phyloP scores from a whole-genome alignment of 2,797 vertebrate genomes.

The Clarias laeviceps region DNA sequence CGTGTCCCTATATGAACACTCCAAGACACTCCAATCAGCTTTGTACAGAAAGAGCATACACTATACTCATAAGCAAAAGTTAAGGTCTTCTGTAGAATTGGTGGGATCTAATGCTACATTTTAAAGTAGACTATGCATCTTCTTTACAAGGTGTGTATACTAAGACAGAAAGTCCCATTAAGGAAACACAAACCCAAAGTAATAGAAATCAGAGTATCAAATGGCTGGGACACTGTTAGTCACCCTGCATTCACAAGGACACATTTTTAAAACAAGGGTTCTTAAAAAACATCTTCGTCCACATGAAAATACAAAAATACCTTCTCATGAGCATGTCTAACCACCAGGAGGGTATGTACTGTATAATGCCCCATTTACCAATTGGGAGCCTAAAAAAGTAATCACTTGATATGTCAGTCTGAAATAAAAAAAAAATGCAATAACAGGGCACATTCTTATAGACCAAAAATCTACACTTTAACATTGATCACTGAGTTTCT shows the following conservation, averaged over 20 bases:
- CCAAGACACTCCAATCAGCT: neutral
- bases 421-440: too few relatives aligned
- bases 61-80: neutral
- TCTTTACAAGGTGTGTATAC: neutral
- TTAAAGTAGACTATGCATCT: slow-evolving; percentile 19
- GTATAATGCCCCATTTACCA: too few relatives aligned
- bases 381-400: too few relatives aligned
- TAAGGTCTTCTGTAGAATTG: slow-evolving; percentile 53
- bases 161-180: neutral
- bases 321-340: too few relatives aligned
- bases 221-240: neutral
- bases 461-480: too few relatives aligned
- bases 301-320: too few relatives aligned
- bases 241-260: neutral
- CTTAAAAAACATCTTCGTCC: too few relatives aligned
- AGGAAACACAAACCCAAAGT: neutral
- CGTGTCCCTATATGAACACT: slow-evolving; percentile 48
- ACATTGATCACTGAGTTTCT: too few relatives aligned
- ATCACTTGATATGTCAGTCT: too few relatives aligned
- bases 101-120: slow-evolving; percentile 45
- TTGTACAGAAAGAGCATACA: neutral
- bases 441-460: too few relatives aligned
- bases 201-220: slow-evolving; percentile 1
- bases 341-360: too few relatives aligned
- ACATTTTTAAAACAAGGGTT: too few relatives aligned